Base-by-base conservation (phyloP, 1,140 invertebrate genomes). In the Antheraea mylitta region DNA sequence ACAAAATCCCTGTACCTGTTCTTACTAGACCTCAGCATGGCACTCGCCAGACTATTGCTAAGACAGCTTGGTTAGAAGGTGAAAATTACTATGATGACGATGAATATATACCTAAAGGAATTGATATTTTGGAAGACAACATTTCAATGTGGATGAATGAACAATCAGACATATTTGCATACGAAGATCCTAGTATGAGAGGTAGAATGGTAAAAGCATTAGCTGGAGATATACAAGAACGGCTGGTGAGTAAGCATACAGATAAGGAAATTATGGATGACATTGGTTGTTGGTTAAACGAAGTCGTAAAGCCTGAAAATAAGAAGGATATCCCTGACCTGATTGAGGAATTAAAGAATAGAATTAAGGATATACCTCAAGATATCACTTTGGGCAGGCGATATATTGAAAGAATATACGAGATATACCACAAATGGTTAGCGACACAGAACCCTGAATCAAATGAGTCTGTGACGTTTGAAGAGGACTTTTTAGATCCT, bases 51-150 rank as follows among this genome's bases (percentile, higher is more conserved):
- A 67, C 36, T 1, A 74, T 75, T 60, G 67, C 22, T 19, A 66
- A 70, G 42, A 62, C 68, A n/a, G 73, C 73, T n/a, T 66, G 67
- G 42, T 67, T 65, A 10, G 66, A 77, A 59, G 16, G 36, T 0
- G 53, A 59, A 18, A 11, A 42, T 71, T 19, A 62, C 19, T 42
- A 42, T 42, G 3, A 42, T 58, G 42, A 53, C 67, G 38, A 37
- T 4, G 64, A 70, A 30, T 71, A 63, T 66, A n/a, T 72, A 58
- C 70, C 74, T 10, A 66, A 69, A 38, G 70, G 62, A 18, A 64
- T 68, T 42, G 73, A 77, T 66, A 60, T 78, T 19, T 62, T 81
- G 19, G 68, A 78, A 77, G 79, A 30, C 22, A 30, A 30, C 22
- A 30, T 30, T 30, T 30, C 22, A 30, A 30, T 30, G 22, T 30